Base-by-base conservation (phyloP, 2,888 invertebrate genomes). In the Oscheius sp. region DNA sequence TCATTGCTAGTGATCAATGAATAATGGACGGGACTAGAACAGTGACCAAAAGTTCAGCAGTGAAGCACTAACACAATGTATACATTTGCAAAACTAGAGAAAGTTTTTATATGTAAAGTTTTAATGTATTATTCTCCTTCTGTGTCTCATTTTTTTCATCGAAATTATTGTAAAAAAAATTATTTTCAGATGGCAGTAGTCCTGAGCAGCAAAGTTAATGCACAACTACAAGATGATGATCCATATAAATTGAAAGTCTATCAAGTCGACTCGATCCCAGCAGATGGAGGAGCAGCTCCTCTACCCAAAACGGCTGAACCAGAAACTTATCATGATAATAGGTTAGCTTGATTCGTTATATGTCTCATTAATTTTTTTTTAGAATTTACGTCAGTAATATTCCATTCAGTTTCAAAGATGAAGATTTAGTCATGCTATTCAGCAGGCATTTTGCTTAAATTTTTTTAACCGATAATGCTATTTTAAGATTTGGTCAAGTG, bases 341-440 rank as follows among this genome's bases (percentile, higher is more conserved):
- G 64, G 64, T 64, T 6, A 17, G 25, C 1, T 42, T 45, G 20
- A 5, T 39, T 33, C 17, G 55, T 6, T 37, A n/a, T 37, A 37
- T 27, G 5, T 55, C 27, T 27, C 17, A 29, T 2, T 3, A 27
- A 25, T 48, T 4, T 23, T 46, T 2, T 65, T 65, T 42, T 39
- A 66, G 76, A 64, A 75, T 77, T 61, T 77, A 77, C 34, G 77
- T 77, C 29, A 75, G 75, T 71, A 77, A 77, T 57, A 77, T 77
- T 33, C 77, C 77, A n/a, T 77, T 77, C 66, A 72, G 73, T 12
- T 77, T 77, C 53, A 63, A 72, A 17, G 77, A 77, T 29, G 69
- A 72, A 27, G 75, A 77, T 46, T 42, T 77, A 52, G 70, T 68
- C 6, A 52, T 65, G 8, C 75, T 77, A 69, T 77, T 77, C 70